These are phyloP conservation scores for Hypomecis atomaria DNA, from an alignment of 2,888 invertebrate genomes.

Conservation along the genomic window DNA sequence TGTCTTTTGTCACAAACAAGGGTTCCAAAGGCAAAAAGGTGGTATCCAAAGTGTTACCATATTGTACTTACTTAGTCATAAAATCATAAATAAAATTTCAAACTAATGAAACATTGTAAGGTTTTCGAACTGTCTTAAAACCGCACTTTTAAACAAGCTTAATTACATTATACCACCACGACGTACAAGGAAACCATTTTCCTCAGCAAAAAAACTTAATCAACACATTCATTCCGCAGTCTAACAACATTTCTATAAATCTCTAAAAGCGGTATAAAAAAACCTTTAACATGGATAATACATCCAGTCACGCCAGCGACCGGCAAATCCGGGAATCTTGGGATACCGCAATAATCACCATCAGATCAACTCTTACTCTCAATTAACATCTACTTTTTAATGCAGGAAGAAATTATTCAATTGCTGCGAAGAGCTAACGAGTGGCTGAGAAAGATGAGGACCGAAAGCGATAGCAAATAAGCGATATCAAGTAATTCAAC, in stretches of 20 bases:
- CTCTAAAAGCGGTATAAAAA: slow-evolving; percentile 9
- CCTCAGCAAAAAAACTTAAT: slow-evolving; percentile 20
- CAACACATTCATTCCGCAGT: slow-evolving; percentile 21
- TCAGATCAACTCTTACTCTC: slow-evolving; percentile 70
- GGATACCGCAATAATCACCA: slow-evolving; percentile 43
- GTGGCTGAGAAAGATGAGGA: not conserved
- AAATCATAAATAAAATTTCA: not conserved
- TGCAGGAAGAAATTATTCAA: slow-evolving; percentile 68
- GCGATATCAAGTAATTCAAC: not conserved
- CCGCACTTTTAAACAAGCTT: no score
- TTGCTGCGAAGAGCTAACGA: slow-evolving; percentile 38
- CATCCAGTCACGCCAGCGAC: slow-evolving; percentile 8
- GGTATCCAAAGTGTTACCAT: no score
- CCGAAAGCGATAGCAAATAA: not conserved
- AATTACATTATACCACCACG: no score
- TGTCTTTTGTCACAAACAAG: no score
- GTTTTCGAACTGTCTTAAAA: not conserved
- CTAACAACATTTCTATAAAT: slow-evolving; percentile 7
- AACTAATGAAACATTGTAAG: not conserved
- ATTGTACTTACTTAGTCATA: not conserved
- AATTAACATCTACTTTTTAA: slow-evolving; percentile 64
- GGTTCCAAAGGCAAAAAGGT: no score
- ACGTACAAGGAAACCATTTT: slow-evolving; percentile 24
- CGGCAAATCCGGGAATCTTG: slow-evolving; percentile 47
- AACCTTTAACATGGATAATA: not conserved